Percentiles rank a stretch among this genome's conserved stretches.
phyloP scores from a whole-genome alignment of 2,113 vertebrate species.

The Danio rerio region DNA sequence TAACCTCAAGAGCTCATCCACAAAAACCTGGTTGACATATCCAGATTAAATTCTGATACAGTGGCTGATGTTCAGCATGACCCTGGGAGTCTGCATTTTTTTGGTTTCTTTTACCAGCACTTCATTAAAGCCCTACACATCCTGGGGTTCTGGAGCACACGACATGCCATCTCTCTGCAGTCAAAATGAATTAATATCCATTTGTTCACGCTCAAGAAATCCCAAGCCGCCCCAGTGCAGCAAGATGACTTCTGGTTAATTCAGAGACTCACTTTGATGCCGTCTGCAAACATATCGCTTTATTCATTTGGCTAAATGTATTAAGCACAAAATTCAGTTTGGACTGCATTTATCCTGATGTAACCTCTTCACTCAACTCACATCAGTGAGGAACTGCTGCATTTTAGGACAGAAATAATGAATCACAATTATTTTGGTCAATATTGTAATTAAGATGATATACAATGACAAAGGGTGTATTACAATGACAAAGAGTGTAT shows the following conservation, averaged over 20 bases:
- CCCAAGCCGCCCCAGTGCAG: neutral
- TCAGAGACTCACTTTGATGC: slow-evolving; percentile 12
- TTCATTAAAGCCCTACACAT: slow-evolving; percentile 35
- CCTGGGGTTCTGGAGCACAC: slow-evolving; percentile 4
- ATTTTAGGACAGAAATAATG: no score
- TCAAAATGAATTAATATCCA: slow-evolving; percentile 40
- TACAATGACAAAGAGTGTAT: no score
- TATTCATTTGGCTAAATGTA: neutral
- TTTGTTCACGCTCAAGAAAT: neutral
- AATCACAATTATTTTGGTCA: no score
- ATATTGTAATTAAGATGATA: no score
- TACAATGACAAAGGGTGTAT: no score
- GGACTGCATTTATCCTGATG: neutral
- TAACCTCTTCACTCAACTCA: no score
- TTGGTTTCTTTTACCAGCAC: slow-evolving; percentile 1
- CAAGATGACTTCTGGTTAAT: neutral
- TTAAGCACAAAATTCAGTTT: neutral
- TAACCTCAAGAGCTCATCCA: neutral
- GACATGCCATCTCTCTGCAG: slow-evolving; percentile 21
- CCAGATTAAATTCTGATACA: slow-evolving; percentile 54
- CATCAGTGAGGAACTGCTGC: no score
- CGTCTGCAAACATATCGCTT: neutral
- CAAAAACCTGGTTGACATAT: slow-evolving; percentile 40
- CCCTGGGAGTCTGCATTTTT: neutral
- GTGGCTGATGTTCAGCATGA: slow-evolving; percentile 45